Base-by-base conservation (phyloP, 2,113 vertebrate genomes). In the Pelobates fuscus region DNA sequence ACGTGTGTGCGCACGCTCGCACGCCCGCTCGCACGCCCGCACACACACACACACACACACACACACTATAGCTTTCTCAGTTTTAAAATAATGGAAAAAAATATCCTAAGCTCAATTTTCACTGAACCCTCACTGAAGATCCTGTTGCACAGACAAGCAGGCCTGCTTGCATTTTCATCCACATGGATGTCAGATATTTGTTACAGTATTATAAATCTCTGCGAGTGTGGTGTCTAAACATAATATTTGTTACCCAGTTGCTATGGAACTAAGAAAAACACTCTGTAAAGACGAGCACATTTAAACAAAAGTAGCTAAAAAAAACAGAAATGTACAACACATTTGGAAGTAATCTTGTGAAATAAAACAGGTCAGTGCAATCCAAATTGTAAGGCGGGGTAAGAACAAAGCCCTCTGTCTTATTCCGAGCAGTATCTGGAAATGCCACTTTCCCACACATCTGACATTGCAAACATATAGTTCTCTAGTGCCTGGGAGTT, bases 331-430 rank as follows among this genome's bases (percentile, higher is more conserved):
- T 17, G 10, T n/a, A 49, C n/a, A 21, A 55, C 52, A 18, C n/a
- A 14, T 25, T 46, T 10, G 25, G 2, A 17, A 20, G 30, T 44
- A 6, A 15, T 44, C 11, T 46, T 32, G 25, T 23, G 18, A 17
- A 55, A 57, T 25, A 55, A 69, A 41, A 58, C 52, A 23, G 67
- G 65, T 30, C 24, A n/a, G 65, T 21, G 25, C 26, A 52, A 25
- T 18, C 10, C 14, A 10, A 43, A 17, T 49, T 17, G 18, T 52
- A 32, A 20, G 2, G 17, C 25, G 20, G 12, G 17, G 18, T 14
- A 20, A n/a, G 44, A n/a, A 65, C 12, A 49, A 49, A 49, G 10
- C 12, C 1, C 17, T 49, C 44, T 15, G 10, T 46, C 12, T 49
- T 12, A 41, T 8, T 8, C 37, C 7, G 7, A 8, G 37, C 37